Conservation (phyloP, 2,888 invertebrate species). For the Parthenolecanium corni region DNA sequence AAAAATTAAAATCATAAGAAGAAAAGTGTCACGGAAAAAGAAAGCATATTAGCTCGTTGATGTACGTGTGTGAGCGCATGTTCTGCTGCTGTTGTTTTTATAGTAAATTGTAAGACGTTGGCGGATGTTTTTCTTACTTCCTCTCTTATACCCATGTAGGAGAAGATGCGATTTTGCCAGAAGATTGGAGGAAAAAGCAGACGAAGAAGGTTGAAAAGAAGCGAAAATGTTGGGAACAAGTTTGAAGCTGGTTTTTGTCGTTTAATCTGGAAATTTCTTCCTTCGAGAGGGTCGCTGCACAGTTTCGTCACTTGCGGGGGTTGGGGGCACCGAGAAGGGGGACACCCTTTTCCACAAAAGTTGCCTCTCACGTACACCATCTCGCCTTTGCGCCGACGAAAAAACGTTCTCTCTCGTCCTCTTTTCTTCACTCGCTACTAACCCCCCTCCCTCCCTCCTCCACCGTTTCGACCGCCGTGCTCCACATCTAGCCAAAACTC, state of each 20-base stretch:
- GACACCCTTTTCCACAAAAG: too few species aligned
- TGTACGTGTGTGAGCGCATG: too few species aligned
- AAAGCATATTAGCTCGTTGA: too few species aligned
- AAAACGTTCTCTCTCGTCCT: background rate
- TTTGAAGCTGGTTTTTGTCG: constrained; percentile 24
- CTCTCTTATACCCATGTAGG: too few species aligned
- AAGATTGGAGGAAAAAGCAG: background rate
- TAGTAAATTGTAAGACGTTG: too few species aligned
- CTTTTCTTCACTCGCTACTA: background rate
- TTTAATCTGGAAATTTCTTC: background rate
- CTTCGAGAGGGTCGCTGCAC: background rate
- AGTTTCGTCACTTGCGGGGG: background rate
- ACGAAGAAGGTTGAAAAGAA: background rate
- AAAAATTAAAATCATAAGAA: too few species aligned
- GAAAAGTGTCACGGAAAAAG: too few species aligned
- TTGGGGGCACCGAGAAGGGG: too few species aligned
- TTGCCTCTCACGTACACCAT: too few species aligned
- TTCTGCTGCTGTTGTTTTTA: too few species aligned
- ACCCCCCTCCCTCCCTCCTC: background rate
- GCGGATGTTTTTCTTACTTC: too few species aligned
- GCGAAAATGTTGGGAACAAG: background rate
- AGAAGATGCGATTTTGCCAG: too few species aligned
- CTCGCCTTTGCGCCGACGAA: background rate
- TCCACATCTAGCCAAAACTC: background rate
- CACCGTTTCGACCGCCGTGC: background rate